Conservation (phyloP, 2,113 vertebrate species). For the Vombatus ursinus region DNA sequence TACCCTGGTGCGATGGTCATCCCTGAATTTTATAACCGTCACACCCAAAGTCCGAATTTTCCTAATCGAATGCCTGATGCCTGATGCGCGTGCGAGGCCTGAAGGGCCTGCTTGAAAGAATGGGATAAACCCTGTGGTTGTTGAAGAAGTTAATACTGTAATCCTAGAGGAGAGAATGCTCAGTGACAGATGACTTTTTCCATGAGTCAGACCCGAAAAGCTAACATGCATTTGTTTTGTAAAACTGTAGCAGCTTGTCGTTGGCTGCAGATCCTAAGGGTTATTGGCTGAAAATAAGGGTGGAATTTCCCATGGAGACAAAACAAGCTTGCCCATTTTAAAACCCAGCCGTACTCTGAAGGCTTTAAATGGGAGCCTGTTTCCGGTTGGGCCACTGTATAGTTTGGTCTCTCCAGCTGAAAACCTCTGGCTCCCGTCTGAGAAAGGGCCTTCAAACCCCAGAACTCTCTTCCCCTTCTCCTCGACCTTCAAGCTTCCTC, state of each 20-base stretch:
- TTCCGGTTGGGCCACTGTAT: neutral
- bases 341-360: neutral
- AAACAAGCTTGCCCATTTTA: neutral
- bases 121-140: constrained; percentile 49
- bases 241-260: constrained; percentile 50
- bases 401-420: neutral
- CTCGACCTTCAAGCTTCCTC: too few species aligned
- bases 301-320: neutral
- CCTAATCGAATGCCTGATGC: neutral
- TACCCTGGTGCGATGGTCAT: neutral
- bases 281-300: neutral
- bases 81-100: neutral
- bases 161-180: constrained; percentile 47
- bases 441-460: too few species aligned
- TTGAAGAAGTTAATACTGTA: constrained; percentile 48
- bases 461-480: too few species aligned
- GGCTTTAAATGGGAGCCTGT: neutral
- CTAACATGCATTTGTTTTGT: constrained; percentile 48
- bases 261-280: constrained; percentile 1
- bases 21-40: neutral
- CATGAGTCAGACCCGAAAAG: constrained; percentile 74
- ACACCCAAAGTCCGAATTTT: neutral
- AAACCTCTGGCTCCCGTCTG: neutral
- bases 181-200: constrained; percentile 62
- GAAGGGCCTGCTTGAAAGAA: constrained; percentile 40